Evolutionary conservation across 2,797 vertebrate species (phyloP).

Genomic region (Crenichthys baileyi): DNA sequence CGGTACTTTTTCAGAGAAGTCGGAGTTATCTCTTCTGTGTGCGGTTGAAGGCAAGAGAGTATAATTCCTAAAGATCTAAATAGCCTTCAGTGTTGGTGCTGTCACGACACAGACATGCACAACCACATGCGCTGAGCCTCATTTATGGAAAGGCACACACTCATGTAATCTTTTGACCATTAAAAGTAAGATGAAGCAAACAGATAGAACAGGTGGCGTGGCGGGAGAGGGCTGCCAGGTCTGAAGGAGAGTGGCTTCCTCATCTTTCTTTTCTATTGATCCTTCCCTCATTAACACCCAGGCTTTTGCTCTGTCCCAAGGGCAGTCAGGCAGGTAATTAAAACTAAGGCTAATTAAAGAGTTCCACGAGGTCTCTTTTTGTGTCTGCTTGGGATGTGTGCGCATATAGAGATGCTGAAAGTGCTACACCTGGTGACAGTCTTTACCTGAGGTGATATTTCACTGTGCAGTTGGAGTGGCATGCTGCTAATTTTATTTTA

Average conservation of each 20-base stretch:
- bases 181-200: constrained; percentile 26
- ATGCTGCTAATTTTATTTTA: constrained; percentile 34
- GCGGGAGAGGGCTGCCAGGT: constrained; percentile 39
- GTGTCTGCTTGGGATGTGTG: constrained; percentile 21
- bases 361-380: constrained; percentile 49
- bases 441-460: constrained; percentile 42
- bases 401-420: constrained; percentile 21
- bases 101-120: constrained; percentile 43
- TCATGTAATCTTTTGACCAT: constrained; percentile 36
- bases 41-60: not conserved
- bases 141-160: constrained; percentile 39
- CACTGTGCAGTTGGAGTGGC: constrained; percentile 51
- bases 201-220: constrained; percentile 41
- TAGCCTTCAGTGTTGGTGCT: not conserved
- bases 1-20: not conserved
- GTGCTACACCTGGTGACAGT: constrained; percentile 37
- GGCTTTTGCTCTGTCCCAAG: constrained; percentile 69
- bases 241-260: constrained; percentile 62
- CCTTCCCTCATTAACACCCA: constrained; percentile 74
- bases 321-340: constrained; percentile 76
- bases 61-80: not conserved
- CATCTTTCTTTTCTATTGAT: constrained; percentile 73
- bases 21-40: not conserved
- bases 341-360: constrained; percentile 76
- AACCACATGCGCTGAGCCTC: constrained; percentile 65